Evolutionary conservation across 1,140 invertebrate genomes (phyloP), one percentile per base, ranked within the genome.

Genomic region (Zaprionus capensis): DNA sequence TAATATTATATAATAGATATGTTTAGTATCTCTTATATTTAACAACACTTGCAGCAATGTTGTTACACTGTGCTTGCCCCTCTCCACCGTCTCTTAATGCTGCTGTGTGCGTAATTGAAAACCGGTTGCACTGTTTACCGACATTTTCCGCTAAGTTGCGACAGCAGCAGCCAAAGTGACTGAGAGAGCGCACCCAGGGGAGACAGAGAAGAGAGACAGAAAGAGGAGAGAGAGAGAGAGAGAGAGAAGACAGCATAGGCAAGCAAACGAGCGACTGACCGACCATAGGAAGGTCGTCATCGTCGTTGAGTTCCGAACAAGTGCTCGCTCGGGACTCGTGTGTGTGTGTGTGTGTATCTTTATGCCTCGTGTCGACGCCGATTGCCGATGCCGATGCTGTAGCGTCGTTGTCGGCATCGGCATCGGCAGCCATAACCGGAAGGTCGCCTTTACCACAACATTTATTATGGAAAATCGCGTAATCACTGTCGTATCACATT

Each of bases 391-490:
- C 15, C 69, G 20, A 36, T 51, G 66, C 7, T 15, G 5, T 38
- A 38, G 44, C 44, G 62, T 65, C 46, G 74, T 61, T 31, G 69
- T 72, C 63, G 62, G 41, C 41, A 20, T 17, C 24, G 15, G 22
- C 26, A 36, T 71, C 55, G 68, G 71, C 71, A 79, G 86, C 78
- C 76, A 90, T 91, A 87, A 91, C 86, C 86, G 86, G 86, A 91
- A 91, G 86, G 86, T 91, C 86, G 86, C 86, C 81, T 91, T 86
- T 91, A 80, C 86, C 86, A 86, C 86, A 91, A 88, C 82, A 91
- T 91, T 91, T 91, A 91, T 91, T 91, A 91, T 86, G 82, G 86
- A 85, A 91, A 91, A 91, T 91, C 85, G 86, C 86, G 86, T 90
- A 90, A 90, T 90, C 87, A 91, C 86, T 90, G 86, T 90, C 86